These are phyloP conservation scores for Aphrophora alni DNA, from an alignment of 2,888 invertebrate species.

Conservation along the genomic window DNA sequence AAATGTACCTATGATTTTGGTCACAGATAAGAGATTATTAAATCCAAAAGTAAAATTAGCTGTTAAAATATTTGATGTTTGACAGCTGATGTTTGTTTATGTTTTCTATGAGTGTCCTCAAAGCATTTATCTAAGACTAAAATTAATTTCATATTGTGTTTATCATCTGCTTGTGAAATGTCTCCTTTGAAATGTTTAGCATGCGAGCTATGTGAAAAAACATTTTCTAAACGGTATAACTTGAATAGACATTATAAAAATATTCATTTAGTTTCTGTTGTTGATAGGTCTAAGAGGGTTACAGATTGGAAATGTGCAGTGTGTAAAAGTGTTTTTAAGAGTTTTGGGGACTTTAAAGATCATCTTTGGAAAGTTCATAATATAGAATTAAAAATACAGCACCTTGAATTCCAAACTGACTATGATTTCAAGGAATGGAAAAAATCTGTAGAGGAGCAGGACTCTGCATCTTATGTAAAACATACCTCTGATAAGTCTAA, in stretches of 20 bases:
- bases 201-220: background rate
- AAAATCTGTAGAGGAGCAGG: background rate
- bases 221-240: background rate
- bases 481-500: background rate
- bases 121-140: no score
- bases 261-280: background rate
- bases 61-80: no score
- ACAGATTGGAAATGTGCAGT: background rate
- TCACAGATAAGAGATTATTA: no score
- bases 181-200: no score
- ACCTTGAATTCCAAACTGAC: background rate
- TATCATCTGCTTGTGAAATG: no score
- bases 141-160: no score
- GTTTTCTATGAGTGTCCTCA: no score
- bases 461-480: constrained; percentile 14
- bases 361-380: background rate
- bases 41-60: no score
- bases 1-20: no score
- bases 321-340: background rate
- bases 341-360: background rate
- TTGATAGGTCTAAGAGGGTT: background rate
- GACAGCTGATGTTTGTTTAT: no score
- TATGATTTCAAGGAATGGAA: constrained; percentile 8
- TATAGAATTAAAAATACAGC: background rate
- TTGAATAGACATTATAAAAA: background rate